phyloP scores from a whole-genome alignment of 2,888 invertebrate genomes.

The Axea sp. region DNA sequence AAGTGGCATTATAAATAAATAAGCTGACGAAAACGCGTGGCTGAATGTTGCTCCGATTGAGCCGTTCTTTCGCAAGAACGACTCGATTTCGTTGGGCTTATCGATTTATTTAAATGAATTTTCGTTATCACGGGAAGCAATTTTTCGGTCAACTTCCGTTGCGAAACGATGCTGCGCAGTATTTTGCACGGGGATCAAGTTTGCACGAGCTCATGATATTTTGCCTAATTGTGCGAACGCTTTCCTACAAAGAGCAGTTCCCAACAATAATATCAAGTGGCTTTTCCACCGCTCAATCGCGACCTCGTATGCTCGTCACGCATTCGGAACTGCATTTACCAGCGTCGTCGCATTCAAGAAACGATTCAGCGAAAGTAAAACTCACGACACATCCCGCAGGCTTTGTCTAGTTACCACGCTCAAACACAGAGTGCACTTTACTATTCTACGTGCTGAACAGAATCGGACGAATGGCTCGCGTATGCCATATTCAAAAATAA shows the following conservation, averaged over 20 bases:
- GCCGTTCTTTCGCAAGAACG: too few relatives aligned
- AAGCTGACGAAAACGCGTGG: slow-evolving; percentile 11
- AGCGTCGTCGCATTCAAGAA: slow-evolving; percentile 27
- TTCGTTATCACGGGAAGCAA: too few relatives aligned
- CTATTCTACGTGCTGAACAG: slow-evolving; percentile 34
- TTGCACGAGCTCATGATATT: too few relatives aligned
- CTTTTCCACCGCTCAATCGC: slow-evolving; percentile 65
- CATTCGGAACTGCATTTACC: slow-evolving; percentile 57
- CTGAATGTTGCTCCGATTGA: slow-evolving; percentile 2
- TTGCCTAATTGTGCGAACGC: too few relatives aligned
- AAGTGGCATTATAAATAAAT: slow-evolving; percentile 14
- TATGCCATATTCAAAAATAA: slow-evolving; percentile 55
- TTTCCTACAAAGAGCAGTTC: too few relatives aligned
- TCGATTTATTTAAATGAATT: too few relatives aligned
- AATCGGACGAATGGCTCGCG: slow-evolving; percentile 43
- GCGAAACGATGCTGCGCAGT: too few relatives aligned
- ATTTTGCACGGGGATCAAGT: too few relatives aligned
- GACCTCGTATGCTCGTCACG: slow-evolving; percentile 75
- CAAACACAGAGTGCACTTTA: slow-evolving; percentile 28
- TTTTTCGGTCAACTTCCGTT: too few relatives aligned
- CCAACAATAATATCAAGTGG: slow-evolving; percentile 51
- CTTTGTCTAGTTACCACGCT: slow-evolving; percentile 47
- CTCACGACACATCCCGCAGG: slow-evolving; percentile 40
- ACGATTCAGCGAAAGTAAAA: slow-evolving; percentile 68
- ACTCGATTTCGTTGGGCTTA: neutral